Percentiles rank a stretch among this genome's conserved stretches.
Evolutionary conservation across 2,797 vertebrate species (phyloP).

Genomic region (Chaunax sp.): DNA sequence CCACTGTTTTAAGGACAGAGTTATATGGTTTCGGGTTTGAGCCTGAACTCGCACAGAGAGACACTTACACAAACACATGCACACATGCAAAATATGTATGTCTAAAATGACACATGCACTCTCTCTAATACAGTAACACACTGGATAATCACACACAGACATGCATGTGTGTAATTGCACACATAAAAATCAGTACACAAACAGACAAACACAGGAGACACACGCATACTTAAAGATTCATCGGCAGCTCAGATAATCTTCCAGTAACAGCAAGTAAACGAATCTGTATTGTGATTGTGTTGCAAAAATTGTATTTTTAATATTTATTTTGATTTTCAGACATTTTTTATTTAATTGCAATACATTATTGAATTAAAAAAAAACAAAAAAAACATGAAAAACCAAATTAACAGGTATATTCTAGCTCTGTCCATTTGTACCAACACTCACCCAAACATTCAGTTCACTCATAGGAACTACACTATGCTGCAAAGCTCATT

Average conservation of each 20-base stretch:
- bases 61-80: constrained; percentile 17
- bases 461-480: too few relatives aligned
- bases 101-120: constrained; percentile 9
- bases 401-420: not conserved
- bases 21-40: constrained; percentile 51
- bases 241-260: not conserved
- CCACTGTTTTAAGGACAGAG: constrained; percentile 47
- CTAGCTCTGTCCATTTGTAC: not conserved
- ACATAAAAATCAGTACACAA: not conserved
- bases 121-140: not conserved
- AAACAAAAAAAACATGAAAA: not conserved
- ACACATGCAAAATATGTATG: constrained; percentile 25
- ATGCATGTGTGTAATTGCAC: not conserved
- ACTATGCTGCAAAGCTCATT: too few relatives aligned
- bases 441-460: not conserved
- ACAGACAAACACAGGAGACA: not conserved
- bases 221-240: not conserved
- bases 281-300: not conserved
- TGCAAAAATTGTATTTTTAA: not conserved
- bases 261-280: not conserved
- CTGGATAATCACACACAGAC: constrained; percentile 2
- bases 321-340: not conserved
- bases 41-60: constrained; percentile 23
- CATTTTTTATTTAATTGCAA: not conserved
- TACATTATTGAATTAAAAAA: not conserved